Evolutionary conservation across 2,113 vertebrate genomes (phyloP).

Genomic region (mouse (Mus musculus)): DNA sequence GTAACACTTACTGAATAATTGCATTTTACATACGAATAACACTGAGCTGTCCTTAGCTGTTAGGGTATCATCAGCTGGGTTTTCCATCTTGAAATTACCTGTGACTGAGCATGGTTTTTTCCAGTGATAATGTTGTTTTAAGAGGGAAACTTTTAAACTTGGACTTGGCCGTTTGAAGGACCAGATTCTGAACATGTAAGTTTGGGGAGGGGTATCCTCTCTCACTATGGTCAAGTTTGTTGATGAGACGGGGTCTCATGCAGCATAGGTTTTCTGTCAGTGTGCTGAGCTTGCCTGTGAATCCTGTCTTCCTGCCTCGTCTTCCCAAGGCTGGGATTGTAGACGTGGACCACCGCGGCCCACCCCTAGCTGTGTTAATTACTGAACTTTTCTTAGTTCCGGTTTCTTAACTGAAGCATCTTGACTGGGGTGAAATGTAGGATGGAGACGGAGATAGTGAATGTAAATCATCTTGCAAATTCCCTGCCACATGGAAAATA

Average conservation of each 20-base stretch:
- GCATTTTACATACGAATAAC: background rate
- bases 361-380: background rate
- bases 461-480: background rate
- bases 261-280: background rate
- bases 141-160: constrained; percentile 54
- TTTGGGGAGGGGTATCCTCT: constrained; percentile 23
- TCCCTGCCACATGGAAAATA: background rate
- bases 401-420: constrained; percentile 15
- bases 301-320: background rate
- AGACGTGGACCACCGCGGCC: background rate
- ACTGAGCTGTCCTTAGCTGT: background rate
- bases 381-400: background rate
- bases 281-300: background rate
- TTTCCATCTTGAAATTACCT: constrained; percentile 36
- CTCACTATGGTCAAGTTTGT: background rate
- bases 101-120: background rate
- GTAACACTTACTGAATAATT: background rate
- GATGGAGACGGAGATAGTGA: background rate
- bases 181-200: background rate
- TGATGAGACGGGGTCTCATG: background rate
- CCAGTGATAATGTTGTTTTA: constrained; percentile 12
- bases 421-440: background rate
- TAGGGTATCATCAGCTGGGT: background rate
- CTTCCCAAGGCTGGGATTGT: background rate
- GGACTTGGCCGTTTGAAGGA: constrained; percentile 11